Base-by-base conservation (phyloP, 2,113 vertebrate genomes). In the Sinocyclocheilus grahami region DNA sequence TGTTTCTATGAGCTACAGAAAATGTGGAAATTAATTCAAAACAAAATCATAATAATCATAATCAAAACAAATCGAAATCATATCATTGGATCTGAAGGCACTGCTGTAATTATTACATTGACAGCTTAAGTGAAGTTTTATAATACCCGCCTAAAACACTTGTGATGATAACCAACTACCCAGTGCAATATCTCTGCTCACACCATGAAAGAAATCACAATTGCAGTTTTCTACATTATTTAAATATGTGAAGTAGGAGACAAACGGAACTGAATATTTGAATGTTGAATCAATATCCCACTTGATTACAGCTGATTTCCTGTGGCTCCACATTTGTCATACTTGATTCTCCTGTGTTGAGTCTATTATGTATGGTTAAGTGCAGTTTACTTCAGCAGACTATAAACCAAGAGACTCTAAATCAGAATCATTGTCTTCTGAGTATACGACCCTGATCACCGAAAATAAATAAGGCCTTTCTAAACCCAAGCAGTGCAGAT, bases 391-490 rank as follows among this genome's bases (percentile, higher is more conserved):
- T 60, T 86, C 77, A 86, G 53, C 77, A 74, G 78, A 84, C 37
- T 62, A 65, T 78, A 79, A 86, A 85, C 74, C 78, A 46, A 88
- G 27, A n/a, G 78, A 58, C 84, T 86, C 81, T 16, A 62, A 89
- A 84, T 84, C 60, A 78, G 77, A 87, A 87, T 86, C 79, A 80
- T 62, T 46, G 46, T 80, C 83, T 84, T 63, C 48, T 62, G 53
- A 78, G 75, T 42, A 75, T 86, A 20, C 30, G 42, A 84, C 60
- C 84, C 33, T 69, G 60, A 84, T 72, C 71, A 72, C 53, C 33
- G 30, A 81, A 82, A 80, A 83, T 88, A 86, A 86, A 88, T 88
- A 76, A 65, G 80, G 24, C 27, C n/a, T 67, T 86, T 86, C 74
- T 82, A 88, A 79, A 83, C 11, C 42, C 77, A 78, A 42, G 51